phyloP scores from a whole-genome alignment of 2,113 vertebrate species.

The Amphiprion percula region DNA sequence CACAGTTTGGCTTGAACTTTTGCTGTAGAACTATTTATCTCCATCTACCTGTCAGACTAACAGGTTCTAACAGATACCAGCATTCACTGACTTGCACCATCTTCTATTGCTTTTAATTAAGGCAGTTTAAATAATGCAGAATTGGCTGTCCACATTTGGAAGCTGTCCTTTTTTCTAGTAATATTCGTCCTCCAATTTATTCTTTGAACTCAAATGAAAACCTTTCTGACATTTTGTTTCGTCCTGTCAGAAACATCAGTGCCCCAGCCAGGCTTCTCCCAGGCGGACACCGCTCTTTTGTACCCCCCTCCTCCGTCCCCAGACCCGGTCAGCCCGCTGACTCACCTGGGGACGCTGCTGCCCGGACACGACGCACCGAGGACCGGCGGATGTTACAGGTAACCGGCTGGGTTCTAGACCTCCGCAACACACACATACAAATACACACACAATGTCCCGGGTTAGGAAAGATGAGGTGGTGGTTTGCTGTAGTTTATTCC shows the following conservation, averaged over 20 bases:
- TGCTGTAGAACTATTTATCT: too few species aligned
- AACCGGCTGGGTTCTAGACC: neutral
- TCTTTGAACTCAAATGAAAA: neutral
- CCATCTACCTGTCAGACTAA: too few species aligned
- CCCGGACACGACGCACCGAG: constrained; percentile 61
- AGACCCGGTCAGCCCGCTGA: constrained; percentile 58
- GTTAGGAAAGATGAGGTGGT: constrained; percentile 7
- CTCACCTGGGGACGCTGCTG: constrained; percentile 81
- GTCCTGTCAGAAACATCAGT: constrained; percentile 24
- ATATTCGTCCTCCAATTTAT: too few species aligned
- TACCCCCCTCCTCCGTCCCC: constrained; percentile 49
- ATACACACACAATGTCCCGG: neutral
- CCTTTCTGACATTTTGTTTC: neutral
- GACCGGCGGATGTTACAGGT: constrained; percentile 77
- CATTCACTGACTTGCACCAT: too few species aligned
- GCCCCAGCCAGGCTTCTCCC: neutral
- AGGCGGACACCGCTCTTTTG: constrained; percentile 30
- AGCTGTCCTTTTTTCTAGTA: too few species aligned
- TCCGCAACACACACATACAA: neutral
- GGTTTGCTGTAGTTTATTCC: constrained; percentile 31
- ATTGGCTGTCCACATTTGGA: too few species aligned
- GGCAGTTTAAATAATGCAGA: too few species aligned
- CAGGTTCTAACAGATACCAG: too few species aligned
- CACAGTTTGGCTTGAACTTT: too few species aligned
- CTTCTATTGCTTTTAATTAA: too few species aligned